These are phyloP conservation scores for Grammomys dolichurus DNA, from an alignment of 2,113 vertebrate genomes.

Conservation along the genomic window DNA sequence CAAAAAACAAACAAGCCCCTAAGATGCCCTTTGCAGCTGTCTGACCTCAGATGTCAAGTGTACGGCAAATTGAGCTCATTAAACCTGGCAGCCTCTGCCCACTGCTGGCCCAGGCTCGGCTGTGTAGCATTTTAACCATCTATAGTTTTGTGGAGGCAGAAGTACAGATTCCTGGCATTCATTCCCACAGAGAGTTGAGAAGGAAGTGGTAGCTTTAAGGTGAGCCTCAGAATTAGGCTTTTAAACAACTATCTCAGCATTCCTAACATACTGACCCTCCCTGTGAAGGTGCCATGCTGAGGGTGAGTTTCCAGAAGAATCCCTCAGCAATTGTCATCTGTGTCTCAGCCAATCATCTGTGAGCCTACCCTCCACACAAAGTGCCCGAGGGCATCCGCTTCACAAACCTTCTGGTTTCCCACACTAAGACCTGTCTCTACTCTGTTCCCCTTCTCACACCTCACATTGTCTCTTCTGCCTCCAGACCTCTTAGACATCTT, in stretches of 20 bases:
- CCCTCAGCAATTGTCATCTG: not conserved
- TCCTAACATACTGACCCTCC: not conserved
- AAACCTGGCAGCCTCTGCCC: not conserved
- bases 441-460: not conserved
- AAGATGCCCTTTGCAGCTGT: not conserved
- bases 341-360: no score
- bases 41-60: not conserved
- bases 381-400: accelerated
- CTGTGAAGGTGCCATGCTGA: not conserved
- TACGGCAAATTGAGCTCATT: not conserved
- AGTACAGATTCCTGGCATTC: not conserved
- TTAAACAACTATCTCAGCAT: not conserved
- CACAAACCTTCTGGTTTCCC: not conserved
- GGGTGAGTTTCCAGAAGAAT: not conserved
- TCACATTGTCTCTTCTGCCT: not conserved
- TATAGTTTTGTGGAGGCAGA: not conserved
- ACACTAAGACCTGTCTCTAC: accelerated
- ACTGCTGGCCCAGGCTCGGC: accelerated
- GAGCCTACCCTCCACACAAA: not conserved
- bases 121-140: not conserved
- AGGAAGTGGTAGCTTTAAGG: not conserved
- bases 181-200: not conserved
- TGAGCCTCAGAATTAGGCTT: not conserved
- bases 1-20: not conserved
- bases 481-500: not conserved